Base-by-base conservation (phyloP, 2,888 invertebrate genomes). In the Elysia crispata region DNA sequence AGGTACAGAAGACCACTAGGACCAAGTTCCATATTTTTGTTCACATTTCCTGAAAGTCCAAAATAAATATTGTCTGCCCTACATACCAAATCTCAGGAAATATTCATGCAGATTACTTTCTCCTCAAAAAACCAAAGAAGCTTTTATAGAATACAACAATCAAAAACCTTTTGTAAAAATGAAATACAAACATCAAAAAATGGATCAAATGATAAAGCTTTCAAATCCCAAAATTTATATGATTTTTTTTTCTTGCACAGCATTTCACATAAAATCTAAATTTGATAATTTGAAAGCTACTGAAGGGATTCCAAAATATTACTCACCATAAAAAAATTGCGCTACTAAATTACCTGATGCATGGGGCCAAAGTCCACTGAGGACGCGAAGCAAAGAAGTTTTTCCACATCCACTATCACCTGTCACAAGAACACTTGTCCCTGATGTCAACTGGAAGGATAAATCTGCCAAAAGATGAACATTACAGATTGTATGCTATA, bases 331-430 rank as follows among this genome's bases (percentile, higher is more conserved):
- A n/a, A n/a, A n/a, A n/a, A n/a, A n/a, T n/a, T n/a, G n/a, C n/a
- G n/a, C n/a, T n/a, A 25, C 13, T 50, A 74, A 33, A 13, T 15
- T 77, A 81, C 81, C 80, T 50, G 74, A 54, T 31, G 33, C 11
- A 28, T 67, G 30, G 6, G 97, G 97, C 99, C 99, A 99, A 30
- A 99, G 93, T 0, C 98, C 98, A 70, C 96, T 96, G 76, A 99
- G 94, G 83, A 98, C 96, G 76, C 99, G 95, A 93, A 99, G 97
- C 85, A 99, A 93, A 0, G 95, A 95, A 67, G 95, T 96, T 91
- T 98, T 98, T 3, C 98, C 98, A 92, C 97, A 97, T 18, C 99
- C 98, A 91, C 98, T 98, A 20, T 98, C 98, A 0, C 99, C 94
- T 0, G 98, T 98, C 85, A 99, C 97, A 64, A 99, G 94, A 70